Evolutionary conservation across 2,797 vertebrate species (phyloP).

Genomic region (Cossypha dichroa): DNA sequence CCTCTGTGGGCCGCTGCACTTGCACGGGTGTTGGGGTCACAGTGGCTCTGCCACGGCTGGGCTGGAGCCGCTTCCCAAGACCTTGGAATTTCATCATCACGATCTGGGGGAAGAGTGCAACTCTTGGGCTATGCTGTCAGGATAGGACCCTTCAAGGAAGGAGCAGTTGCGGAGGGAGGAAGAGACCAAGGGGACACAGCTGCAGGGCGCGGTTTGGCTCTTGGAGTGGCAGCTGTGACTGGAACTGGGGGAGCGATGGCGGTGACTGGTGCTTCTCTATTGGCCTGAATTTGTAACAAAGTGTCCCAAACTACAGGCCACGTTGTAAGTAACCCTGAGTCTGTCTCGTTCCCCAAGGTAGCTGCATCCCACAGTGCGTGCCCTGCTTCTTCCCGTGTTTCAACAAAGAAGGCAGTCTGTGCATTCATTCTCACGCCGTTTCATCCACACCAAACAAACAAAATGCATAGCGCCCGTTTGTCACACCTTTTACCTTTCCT

Average conservation of each 20-base stretch:
- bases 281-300: not conserved
- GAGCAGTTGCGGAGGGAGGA: not conserved
- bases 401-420: not conserved
- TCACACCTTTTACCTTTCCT: not conserved
- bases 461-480: not conserved
- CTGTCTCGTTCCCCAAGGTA: not conserved
- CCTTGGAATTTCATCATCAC: not conserved
- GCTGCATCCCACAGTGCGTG: not conserved
- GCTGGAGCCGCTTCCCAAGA: not conserved
- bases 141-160: not conserved
- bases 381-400: not conserved
- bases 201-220: not conserved
- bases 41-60: no score
- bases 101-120: rapidly evolving
- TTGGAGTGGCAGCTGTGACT: not conserved
- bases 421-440: not conserved
- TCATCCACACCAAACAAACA: not conserved
- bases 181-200: not conserved
- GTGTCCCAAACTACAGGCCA: not conserved
- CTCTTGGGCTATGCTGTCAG: not conserved
- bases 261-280: not conserved
- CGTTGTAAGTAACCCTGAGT: rapidly evolving
- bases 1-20: not conserved
- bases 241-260: not conserved
- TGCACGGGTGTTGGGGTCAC: rapidly evolving